Conservation (phyloP, 2,113 vertebrate species). For the Ornithorhynchus anatinus region DNA sequence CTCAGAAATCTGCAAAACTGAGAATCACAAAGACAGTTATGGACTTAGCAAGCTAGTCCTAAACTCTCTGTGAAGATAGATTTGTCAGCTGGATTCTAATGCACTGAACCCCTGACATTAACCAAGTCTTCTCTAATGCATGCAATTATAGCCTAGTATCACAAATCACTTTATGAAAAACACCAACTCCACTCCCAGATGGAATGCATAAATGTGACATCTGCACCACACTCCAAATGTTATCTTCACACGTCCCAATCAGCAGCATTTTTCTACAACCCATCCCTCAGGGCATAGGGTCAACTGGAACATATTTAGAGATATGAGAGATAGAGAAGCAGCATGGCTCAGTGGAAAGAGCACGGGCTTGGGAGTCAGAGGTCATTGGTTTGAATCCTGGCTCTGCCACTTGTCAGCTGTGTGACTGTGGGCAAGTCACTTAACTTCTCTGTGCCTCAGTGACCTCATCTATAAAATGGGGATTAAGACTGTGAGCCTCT, state of each 20-base stretch:
- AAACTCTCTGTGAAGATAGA: constrained; percentile 55
- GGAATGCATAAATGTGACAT: constrained; percentile 56
- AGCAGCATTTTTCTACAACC: constrained; percentile 60
- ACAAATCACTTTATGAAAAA: constrained; percentile 47
- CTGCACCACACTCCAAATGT: constrained; percentile 54
- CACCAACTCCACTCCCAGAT: constrained; percentile 49
- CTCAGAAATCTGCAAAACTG: constrained; percentile 61
- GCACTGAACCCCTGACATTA: constrained; percentile 53
- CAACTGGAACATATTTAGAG: constrained; percentile 60
- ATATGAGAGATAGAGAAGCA: no score
- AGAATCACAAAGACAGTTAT: constrained; percentile 48
- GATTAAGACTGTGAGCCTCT: no score
- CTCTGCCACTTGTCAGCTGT: no score
- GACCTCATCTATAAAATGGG: no score
- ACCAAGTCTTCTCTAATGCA: constrained; percentile 42
- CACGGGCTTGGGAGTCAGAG: no score
- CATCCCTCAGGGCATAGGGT: constrained; percentile 49
- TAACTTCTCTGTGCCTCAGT: no score
- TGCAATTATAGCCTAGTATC: constrained; percentile 42
- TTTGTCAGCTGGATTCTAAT: constrained; percentile 60
- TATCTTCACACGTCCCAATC: constrained; percentile 55
- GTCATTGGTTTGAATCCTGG: no score
- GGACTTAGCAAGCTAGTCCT: constrained; percentile 40
- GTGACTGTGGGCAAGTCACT: no score
- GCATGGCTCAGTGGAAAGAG: no score